Evolutionary conservation across 2,888 invertebrate genomes (phyloP), one percentile per base, ranked within the genome.

Genomic region (Chrysolina oricalcia): DNA sequence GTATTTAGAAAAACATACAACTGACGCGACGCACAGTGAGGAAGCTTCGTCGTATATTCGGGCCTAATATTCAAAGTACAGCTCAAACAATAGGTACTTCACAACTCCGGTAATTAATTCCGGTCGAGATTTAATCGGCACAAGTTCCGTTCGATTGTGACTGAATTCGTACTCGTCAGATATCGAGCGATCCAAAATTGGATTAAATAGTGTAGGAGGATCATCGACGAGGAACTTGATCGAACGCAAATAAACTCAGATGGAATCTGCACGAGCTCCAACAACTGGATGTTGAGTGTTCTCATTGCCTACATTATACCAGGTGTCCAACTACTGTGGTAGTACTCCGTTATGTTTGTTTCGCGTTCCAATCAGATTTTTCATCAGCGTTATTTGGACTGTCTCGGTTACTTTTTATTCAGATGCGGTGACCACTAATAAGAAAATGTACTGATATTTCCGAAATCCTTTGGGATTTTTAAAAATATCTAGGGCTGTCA

Each of bases 101-200:
- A 50, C n/a, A 50, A 50, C 17, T 59, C 27, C 59, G 35, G 59
- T 50, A 64, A 69, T 68, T 68, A 69, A 69, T 73, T 53, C 64
- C 27, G 48, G 40, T 41, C 15, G 27, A 59, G 59, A 59, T 35
- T 59, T 17, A 59, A 69, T 64, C 64, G 53, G 64, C 23, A 59
- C 27, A 59, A 27, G 59, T 74, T 74, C 66, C 70, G 59, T 70
- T 59, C 66, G 66, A 74, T 74, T 70, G 70, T 66, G 41, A 65
- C 48, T 70, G 50, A 74, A 74, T 70, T 74, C 70, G 56, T 65
- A 70, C 70, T 65, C 59, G 46, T 70, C 66, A 56, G 74, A 70
- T 70, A 74, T 66, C 65, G 74, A 74, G 65, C 65, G 48, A 74
- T 70, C 53, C 62, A 50, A 66, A 59, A 70, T 74, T 66, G 74